A percentile compares a stretch with the other conserved stretches of the same genome.
These are phyloP conservation scores for Parazoanthus atlanticus DNA, from an alignment of 92 coral and sea anemone genomes.

Conservation along the genomic window DNA sequence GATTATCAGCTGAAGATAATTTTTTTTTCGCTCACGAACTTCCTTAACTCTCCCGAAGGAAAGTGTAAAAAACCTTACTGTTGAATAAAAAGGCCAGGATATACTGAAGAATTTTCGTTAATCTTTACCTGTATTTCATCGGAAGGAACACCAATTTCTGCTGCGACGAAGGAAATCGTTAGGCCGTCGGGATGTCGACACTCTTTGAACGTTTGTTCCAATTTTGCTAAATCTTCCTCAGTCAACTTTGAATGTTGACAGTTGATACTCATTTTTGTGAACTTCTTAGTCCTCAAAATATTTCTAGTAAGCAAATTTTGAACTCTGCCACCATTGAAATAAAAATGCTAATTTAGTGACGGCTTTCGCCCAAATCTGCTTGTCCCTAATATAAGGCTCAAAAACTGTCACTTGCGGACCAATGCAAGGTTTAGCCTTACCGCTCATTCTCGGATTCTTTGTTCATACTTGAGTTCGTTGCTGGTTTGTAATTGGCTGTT, in stretches of 20 bases:
- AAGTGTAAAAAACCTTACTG: not conserved
- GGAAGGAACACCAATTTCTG: slow-evolving; percentile 71
- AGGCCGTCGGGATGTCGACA: slow-evolving; percentile 68
- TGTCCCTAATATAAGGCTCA: not conserved
- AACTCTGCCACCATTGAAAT: not conserved
- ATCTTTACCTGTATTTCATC: slow-evolving; percentile 68
- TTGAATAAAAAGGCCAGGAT: not conserved
- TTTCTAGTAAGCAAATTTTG: not conserved
- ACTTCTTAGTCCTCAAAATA: not conserved
- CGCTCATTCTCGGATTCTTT: not conserved
- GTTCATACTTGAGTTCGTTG: not conserved
- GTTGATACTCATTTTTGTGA: slow-evolving; percentile 6
- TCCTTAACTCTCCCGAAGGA: not conserved
- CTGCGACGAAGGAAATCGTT: slow-evolving; percentile 69
- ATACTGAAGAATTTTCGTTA: not conserved
- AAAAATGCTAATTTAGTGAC: slow-evolving; percentile 21
- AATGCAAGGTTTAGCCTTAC: not conserved
- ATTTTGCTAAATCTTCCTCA: slow-evolving; percentile 47
- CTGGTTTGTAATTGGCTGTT: not conserved
- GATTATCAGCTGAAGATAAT: not conserved
- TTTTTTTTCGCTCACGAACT: not conserved
- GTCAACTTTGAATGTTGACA: slow-evolving; percentile 11
- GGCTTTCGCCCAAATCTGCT: not conserved
- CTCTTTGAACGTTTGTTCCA: slow-evolving; percentile 73
- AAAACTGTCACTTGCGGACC: slow-evolving; percentile 7